A percentile compares a stretch with the other conserved stretches of the same genome.
Conservation (phyloP, 2,888 invertebrate species). For the Cephus pulcher region DNA sequence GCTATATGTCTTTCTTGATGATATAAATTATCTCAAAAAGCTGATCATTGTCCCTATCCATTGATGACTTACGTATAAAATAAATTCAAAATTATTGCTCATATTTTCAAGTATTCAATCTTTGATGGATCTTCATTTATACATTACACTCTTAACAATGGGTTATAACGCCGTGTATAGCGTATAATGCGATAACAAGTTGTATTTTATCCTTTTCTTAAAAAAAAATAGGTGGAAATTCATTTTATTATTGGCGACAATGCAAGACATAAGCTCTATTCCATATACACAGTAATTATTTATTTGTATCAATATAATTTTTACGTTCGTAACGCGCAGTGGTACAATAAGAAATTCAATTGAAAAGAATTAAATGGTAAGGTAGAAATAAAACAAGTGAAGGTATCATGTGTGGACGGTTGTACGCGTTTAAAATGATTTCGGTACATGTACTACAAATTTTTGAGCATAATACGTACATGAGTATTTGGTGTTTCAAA, state of each 20-base stretch:
- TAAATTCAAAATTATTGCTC: background rate
- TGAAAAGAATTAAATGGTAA: background rate
- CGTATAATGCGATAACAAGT: background rate
- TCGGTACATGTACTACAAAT: conserved; percentile 11
- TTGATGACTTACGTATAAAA: background rate
- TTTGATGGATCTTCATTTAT: background rate
- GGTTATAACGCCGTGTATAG: background rate
- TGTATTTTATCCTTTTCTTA: background rate
- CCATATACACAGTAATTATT: conserved; percentile 34
- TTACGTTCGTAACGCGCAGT: background rate
- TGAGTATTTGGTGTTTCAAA: background rate
- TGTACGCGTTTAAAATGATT: conserved; percentile 34
- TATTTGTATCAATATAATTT: background rate
- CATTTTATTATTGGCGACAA: background rate
- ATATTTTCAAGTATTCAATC: background rate
- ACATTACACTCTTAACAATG: background rate
- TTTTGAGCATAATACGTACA: background rate
- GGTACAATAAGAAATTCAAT: background rate
- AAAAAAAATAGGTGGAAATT: background rate
- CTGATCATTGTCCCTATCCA: background rate
- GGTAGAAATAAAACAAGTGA: background rate
- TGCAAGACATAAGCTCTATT: conserved; percentile 25
- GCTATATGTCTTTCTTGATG: background rate
- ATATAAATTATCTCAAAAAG: background rate
- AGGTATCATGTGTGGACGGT: conserved; percentile 26